Conservation (phyloP, 2,797 vertebrate genomes). For the Vultur gryphus region DNA sequence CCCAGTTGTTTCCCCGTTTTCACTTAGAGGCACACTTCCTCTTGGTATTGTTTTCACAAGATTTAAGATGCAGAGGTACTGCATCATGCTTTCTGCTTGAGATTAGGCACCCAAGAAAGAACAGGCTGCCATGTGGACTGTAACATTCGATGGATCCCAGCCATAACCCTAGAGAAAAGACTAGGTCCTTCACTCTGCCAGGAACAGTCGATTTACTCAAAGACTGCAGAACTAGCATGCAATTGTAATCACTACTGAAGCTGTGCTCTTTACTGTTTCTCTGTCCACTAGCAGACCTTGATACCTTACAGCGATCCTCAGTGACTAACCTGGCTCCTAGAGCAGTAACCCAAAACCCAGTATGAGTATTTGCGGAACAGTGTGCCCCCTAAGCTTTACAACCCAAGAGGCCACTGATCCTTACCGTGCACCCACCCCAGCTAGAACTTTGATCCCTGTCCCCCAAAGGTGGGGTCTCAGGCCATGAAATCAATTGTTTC, state of each 20-base stretch:
- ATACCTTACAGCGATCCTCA: not conserved
- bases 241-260: not conserved
- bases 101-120: not conserved
- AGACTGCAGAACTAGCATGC: not conserved
- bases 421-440: not conserved
- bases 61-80: not conserved
- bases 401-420: not conserved
- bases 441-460: not conserved
- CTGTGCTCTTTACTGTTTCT: not conserved
- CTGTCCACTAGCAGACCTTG: not conserved
- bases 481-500: not conserved
- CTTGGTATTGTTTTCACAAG: not conserved
- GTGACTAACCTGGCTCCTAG: not conserved
- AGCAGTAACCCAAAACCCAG: not conserved
- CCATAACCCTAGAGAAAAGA: not conserved
- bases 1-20: not conserved
- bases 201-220: not conserved
- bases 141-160: not conserved
- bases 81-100: not conserved
- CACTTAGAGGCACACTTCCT: not conserved
- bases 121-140: not conserved
- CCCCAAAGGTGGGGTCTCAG: not conserved
- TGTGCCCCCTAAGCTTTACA: not conserved
- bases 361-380: not conserved
- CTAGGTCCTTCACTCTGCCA: not conserved